Conservation (phyloP, 35 echinoderm and acorn worm genomes). For the Amphiura filiformis region DNA sequence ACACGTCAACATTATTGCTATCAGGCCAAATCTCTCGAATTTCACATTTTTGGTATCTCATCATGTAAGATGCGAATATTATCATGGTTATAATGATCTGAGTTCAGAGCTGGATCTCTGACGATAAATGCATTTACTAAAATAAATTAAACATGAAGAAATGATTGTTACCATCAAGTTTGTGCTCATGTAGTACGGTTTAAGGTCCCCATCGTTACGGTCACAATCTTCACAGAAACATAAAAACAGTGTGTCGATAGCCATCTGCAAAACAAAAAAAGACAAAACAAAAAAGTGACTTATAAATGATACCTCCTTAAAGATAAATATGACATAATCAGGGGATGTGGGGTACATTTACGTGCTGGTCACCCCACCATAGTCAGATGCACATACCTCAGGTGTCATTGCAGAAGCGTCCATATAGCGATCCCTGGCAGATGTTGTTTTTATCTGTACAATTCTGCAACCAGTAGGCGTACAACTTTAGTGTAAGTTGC, state of each 20-base stretch:
- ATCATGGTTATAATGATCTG: not conserved
- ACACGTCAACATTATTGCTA: too few species aligned
- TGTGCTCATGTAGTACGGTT: constrained; percentile 92
- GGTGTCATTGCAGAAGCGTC: too few species aligned
- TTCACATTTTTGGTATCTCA: not conserved
- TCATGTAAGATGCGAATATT: not conserved
- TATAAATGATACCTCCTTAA: too few species aligned
- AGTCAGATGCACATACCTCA: too few species aligned
- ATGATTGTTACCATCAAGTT: constrained; percentile 73
- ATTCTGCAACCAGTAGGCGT: too few species aligned
- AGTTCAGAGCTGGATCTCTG: not conserved
- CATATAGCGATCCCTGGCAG: too few species aligned
- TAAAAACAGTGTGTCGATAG: constrained; percentile 87
- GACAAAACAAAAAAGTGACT: not conserved
- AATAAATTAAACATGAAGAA: not conserved
- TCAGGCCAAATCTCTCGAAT: not conserved
- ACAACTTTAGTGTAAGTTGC: too few species aligned
- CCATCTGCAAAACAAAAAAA: constrained; percentile 59
- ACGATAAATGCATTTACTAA: not conserved
- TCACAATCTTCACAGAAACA: constrained; percentile 99
- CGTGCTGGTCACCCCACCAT: too few species aligned
- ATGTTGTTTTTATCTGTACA: too few species aligned
- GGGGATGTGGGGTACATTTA: too few species aligned
- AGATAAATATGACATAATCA: too few species aligned
- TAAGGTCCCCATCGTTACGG: constrained; percentile 70